phyloP scores from a whole-genome alignment of 2,797 vertebrate species.

The Enoplosus armatus region DNA sequence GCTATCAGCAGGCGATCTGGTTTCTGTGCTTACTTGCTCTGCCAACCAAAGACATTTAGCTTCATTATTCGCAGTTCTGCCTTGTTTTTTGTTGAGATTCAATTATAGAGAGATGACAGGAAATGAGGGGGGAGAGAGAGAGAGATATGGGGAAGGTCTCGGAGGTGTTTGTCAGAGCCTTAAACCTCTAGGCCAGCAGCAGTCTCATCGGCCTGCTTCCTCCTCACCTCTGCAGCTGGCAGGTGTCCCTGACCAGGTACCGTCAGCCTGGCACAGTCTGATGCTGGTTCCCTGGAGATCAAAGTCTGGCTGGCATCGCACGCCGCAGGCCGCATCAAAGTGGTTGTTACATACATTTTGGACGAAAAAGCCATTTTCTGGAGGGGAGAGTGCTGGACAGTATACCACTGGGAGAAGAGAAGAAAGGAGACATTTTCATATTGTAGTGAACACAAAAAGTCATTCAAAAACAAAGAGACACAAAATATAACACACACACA shows the following conservation, averaged over 20 bases:
- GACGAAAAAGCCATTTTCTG: conserved; percentile 94
- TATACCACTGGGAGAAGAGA: conserved; percentile 85
- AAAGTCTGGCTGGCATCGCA: conserved; percentile 92
- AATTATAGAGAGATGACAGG: no score
- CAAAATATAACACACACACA: not conserved
- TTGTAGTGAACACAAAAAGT: conserved; percentile 8
- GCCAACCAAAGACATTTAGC: no score
- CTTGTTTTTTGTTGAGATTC: no score
- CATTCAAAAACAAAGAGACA: not conserved
- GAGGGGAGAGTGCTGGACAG: conserved; percentile 90
- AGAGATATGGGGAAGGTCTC: no score
- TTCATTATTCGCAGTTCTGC: no score
- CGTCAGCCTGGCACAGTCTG: conserved; percentile 92
- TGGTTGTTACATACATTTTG: conserved; percentile 95
- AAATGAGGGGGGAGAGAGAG: no score
- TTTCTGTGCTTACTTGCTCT: no score
- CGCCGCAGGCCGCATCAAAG: conserved; percentile 95
- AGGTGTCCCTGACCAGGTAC: conserved; percentile 92
- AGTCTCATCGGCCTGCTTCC: no score
- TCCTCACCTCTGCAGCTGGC: conserved; percentile 91
- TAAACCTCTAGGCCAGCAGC: no score
- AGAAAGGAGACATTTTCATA: conserved; percentile 9
- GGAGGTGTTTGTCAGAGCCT: no score
- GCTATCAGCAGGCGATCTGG: no score
- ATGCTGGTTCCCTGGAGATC: conserved; percentile 93